Evolutionary conservation across 2,113 vertebrate genomes (phyloP).

Genomic region (Hemiprocne comata): DNA sequence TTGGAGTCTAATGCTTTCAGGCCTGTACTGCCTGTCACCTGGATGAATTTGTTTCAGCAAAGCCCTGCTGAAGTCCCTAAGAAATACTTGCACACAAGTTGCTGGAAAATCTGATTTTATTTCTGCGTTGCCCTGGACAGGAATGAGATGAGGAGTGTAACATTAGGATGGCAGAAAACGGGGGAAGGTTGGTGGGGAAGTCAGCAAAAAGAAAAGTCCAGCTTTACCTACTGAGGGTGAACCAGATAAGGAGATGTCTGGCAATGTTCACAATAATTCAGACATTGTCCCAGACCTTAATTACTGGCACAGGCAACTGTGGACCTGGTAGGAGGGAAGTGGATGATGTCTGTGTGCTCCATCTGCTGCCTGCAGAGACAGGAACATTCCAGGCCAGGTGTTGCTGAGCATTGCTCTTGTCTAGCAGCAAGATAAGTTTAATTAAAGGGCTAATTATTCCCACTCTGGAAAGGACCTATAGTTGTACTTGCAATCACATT

Average conservation of each 20-base stretch:
- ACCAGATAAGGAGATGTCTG: background rate
- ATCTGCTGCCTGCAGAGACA: constrained; percentile 72
- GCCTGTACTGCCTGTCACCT: background rate
- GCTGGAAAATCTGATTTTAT: background rate
- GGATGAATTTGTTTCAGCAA: constrained; percentile 9
- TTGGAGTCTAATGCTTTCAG: background rate
- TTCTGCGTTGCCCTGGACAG: background rate
- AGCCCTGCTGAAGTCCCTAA: background rate
- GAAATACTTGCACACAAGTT: background rate
- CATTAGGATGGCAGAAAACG: background rate
- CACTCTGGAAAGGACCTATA: background rate
- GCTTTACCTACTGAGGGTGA: background rate
- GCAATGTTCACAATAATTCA: background rate
- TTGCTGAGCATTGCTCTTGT: constrained; percentile 62
- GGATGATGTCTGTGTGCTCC: constrained; percentile 1
- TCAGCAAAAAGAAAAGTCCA: background rate
- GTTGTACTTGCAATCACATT: background rate
- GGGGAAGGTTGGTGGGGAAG: background rate
- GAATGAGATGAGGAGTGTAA: background rate
- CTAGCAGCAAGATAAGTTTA: constrained; percentile 70
- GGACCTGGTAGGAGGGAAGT: constrained; percentile 43
- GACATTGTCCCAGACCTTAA: constrained; percentile 60
- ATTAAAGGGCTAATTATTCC: constrained; percentile 76
- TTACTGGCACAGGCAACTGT: constrained; percentile 44
- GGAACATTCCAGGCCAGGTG: constrained; percentile 65